Evolutionary conservation across 2,797 vertebrate species (phyloP), one percentile per base, ranked within the genome.

Genomic region (Gambusia yucatana): DNA sequence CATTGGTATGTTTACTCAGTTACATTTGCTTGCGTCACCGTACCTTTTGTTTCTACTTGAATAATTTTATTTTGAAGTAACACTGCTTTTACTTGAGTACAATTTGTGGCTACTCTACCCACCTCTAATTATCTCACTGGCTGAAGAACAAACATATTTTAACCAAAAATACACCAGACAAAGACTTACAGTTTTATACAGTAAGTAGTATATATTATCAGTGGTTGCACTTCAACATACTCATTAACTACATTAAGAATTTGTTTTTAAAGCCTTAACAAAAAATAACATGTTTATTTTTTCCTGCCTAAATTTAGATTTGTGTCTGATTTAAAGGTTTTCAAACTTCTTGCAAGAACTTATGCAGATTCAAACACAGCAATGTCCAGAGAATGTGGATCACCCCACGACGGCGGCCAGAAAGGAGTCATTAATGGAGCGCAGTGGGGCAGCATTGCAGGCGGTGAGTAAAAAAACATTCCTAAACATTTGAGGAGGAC

Each of bases 351-450:
- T 82, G 95, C 98, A 61, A 95, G 90, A 89, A 96, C 93, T 28
- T 99, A 99, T 0, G 96, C 97, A 4, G 93, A 95, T 0, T 87
- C 96, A 25, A 98, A 99, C n/a, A 95, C 96, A 0, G 92, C 94
- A 20, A 98, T 99, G 96, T 94, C 96, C 80, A 91, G 82, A 33
- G 95, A 96, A 33, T 99, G 98, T 30, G 97, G 97, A n/a, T 92
- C 96, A n/a, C 95, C 95, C 73, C 96, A 96, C 77, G 80, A 33
- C 1, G 0, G 91, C 39, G 95, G 90, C 73, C 86, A 92, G 0
- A 97, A 93, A 13, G 96, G 98, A 76, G 96, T 96, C 77, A 88
- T 98, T 75, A 99, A 99, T 16, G 98, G 97, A 77, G 98, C 98
- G 0, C 93, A 97, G 88, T 97, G 97, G 97, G 97, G 96, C 93